These are phyloP conservation scores for Gouania willdenowi DNA, from an alignment of 2,797 vertebrate genomes.

Conservation along the genomic window DNA sequence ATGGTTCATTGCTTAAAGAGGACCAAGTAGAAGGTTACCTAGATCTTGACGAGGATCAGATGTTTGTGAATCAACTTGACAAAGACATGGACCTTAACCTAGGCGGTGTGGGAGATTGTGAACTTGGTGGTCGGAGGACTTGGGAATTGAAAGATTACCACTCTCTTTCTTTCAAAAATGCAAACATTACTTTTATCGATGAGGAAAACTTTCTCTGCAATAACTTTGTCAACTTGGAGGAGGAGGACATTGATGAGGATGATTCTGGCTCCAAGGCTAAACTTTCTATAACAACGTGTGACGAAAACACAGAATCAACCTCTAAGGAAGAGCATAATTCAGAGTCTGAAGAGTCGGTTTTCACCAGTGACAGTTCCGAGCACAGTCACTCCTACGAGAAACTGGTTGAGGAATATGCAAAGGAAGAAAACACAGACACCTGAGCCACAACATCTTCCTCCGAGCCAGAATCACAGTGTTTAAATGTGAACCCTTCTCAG, in stretches of 20 bases:
- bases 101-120: slow-evolving; percentile 18
- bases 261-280: slow-evolving; percentile 66
- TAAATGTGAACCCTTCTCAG: background rate
- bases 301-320: slow-evolving; percentile 80
- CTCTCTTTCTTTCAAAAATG: slow-evolving; percentile 82
- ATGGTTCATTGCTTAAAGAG: slow-evolving; percentile 78
- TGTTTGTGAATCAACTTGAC: slow-evolving; percentile 88
- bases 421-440: slow-evolving; percentile 78
- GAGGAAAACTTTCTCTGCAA: slow-evolving; percentile 76
- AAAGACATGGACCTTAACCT: slow-evolving; percentile 84
- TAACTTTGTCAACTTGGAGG: slow-evolving; percentile 57
- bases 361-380: slow-evolving; percentile 83
- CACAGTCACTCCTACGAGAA: slow-evolving; percentile 87
- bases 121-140: slow-evolving; percentile 48
- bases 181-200: slow-evolving; percentile 86
- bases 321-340: slow-evolving; percentile 81
- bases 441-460: too few species aligned
- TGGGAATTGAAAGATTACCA: slow-evolving; percentile 89
- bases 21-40: slow-evolving; percentile 68
- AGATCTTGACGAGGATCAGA: slow-evolving; percentile 56
- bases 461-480: too few species aligned
- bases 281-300: slow-evolving; percentile 68
- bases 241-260: slow-evolving; percentile 28
- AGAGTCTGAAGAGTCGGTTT: slow-evolving; percentile 85
- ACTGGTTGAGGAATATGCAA: slow-evolving; percentile 88